A percentile compares a stretch with the other conserved stretches of the same genome.
phyloP scores from a whole-genome alignment of 1,140 invertebrate genomes.

The Papilio polyxenes region DNA sequence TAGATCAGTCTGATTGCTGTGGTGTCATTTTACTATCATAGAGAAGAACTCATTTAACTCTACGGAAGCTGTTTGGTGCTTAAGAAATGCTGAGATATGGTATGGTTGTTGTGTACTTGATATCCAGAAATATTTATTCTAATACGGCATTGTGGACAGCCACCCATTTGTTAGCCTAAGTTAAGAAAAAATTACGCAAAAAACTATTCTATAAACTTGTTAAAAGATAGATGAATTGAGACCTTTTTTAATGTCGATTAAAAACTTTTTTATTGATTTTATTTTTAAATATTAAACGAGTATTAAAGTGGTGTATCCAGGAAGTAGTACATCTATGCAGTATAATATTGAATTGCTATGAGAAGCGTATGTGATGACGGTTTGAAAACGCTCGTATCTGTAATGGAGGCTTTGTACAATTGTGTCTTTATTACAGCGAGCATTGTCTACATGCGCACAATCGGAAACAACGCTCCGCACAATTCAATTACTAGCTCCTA shows the following conservation, averaged over 20 bases:
- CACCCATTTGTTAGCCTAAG: no score
- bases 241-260: not conserved
- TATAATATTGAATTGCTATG: constrained; percentile 50
- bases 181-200: no score
- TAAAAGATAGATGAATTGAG: no score
- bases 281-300: not conserved
- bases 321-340: constrained; percentile 36
- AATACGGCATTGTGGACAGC: no score
- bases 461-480: constrained; percentile 14
- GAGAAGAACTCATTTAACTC: not conserved
- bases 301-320: constrained; percentile 27
- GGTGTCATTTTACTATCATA: no score
- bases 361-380: constrained; percentile 52
- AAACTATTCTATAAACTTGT: no score
- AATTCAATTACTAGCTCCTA: constrained; percentile 20
- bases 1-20: no score
- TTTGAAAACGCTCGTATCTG: constrained; percentile 54
- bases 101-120: not conserved
- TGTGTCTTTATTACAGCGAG: constrained; percentile 45
- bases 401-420: constrained; percentile 57
- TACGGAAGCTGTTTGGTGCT: no score
- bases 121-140: no score
- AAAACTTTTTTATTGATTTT: not conserved
- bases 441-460: constrained; percentile 41
- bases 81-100: no score